A percentile compares a stretch with the other conserved stretches of the same genome.
Evolutionary conservation across 2,888 invertebrate species (phyloP).

Genomic region (Deroplatys truncata): DNA sequence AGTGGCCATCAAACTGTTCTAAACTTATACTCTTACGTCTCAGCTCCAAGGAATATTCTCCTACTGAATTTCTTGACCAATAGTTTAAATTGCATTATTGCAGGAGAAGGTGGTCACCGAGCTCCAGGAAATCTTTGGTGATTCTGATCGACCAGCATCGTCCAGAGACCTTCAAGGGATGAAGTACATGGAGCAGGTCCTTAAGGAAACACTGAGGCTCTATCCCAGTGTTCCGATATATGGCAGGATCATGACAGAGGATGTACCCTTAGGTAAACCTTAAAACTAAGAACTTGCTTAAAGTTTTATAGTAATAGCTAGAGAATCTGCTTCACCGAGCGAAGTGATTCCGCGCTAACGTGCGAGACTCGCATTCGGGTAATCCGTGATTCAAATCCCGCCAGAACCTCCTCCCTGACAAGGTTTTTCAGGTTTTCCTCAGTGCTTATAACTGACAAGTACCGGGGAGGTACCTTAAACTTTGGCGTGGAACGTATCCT

Average conservation of each 20-base stretch:
- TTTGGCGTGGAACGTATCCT: too few relatives aligned
- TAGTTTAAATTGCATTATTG: background rate
- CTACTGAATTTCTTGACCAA: too few relatives aligned
- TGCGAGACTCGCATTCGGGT: background rate
- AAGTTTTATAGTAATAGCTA: too few relatives aligned
- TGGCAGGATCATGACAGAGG: constrained; percentile 31
- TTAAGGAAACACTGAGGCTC: constrained; percentile 63
- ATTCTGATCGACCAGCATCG: constrained; percentile 47
- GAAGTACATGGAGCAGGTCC: constrained; percentile 64
- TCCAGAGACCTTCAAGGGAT: constrained; percentile 58
- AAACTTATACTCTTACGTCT: too few relatives aligned
- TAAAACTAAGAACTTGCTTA: background rate
- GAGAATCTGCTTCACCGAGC: background rate
- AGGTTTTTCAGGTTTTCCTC: too few relatives aligned
- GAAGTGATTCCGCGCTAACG: background rate
- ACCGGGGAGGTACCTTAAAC: too few relatives aligned
- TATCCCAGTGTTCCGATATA: constrained; percentile 59
- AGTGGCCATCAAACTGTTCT: background rate
- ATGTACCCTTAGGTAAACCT: constrained; percentile 26
- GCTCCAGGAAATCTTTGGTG: constrained; percentile 48
- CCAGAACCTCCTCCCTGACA: too few relatives aligned
- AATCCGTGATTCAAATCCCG: background rate
- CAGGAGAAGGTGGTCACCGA: constrained; percentile 50
- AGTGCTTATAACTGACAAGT: too few relatives aligned
- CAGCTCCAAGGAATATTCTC: too few relatives aligned